Evolutionary conservation across 2,113 vertebrate genomes (phyloP).

Genomic region (Porphyrio hochstetteri): DNA sequence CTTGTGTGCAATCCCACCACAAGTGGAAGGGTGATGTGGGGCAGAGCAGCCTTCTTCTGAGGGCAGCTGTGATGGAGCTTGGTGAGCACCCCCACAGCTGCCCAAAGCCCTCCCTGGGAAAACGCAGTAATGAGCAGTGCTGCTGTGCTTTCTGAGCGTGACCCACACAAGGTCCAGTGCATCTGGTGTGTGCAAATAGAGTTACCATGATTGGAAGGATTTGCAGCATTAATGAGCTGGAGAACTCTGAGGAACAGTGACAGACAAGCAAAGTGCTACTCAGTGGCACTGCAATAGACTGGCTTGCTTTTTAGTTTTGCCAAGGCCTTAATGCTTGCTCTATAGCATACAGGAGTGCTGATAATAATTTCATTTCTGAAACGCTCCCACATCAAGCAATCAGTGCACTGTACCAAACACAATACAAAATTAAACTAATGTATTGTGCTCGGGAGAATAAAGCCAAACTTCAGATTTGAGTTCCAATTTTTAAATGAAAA

Average conservation of each 20-base stretch:
- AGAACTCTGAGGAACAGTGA: not conserved
- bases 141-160: not conserved
- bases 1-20: not conserved
- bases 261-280: not conserved
- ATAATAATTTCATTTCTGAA: slow-evolving; percentile 29
- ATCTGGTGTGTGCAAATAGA: not conserved
- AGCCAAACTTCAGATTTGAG: not conserved
- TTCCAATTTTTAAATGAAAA: slow-evolving; percentile 18
- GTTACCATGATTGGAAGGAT: not conserved
- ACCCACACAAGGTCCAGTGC: accelerated
- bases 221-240: not conserved
- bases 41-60: not conserved
- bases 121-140: not conserved
- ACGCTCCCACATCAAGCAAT: not conserved
- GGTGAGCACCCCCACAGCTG: not conserved
- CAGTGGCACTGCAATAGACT: not conserved
- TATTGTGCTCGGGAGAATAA: not conserved
- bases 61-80: not conserved
- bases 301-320: not conserved
- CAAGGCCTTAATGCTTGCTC: not conserved
- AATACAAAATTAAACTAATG: slow-evolving; percentile 40
- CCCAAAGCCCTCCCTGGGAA: not conserved
- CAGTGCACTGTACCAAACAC: not conserved
- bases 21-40: not conserved
- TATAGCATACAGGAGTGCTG: not conserved